phyloP scores from a whole-genome alignment of 1,140 invertebrate species.

The Drosophila auraria region DNA sequence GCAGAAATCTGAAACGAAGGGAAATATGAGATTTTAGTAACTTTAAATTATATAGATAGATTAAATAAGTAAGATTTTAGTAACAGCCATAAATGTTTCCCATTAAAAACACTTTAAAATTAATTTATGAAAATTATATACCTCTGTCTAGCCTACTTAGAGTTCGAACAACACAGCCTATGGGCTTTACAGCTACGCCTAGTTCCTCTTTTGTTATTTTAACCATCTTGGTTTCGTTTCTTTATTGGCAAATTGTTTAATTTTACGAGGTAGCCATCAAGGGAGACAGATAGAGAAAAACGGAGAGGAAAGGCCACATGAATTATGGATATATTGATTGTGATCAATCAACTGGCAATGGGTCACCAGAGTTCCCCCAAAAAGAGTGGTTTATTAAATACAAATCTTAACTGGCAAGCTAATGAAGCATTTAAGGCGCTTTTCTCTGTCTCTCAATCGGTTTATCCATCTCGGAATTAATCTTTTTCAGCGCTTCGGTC shows the following conservation, averaged over 20 bases:
- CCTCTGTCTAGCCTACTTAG: background rate
- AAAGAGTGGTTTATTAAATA: conserved; percentile 44
- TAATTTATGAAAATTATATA: conserved; percentile 25
- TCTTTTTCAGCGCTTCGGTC: conserved; percentile 58
- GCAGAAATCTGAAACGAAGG: background rate
- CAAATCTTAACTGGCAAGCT: conserved; percentile 32
- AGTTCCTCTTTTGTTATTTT: conserved; percentile 8
- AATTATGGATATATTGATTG: conserved; percentile 56
- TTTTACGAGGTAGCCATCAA: conserved; percentile 51
- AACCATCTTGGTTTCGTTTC: conserved; percentile 16
- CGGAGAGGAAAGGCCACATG: conserved; percentile 27
- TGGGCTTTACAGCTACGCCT: conserved; percentile 14
- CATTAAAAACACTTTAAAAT: conserved; percentile 3
- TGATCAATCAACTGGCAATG: conserved; percentile 64
- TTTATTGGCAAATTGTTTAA: conserved; percentile 46
- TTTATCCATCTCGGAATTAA: conserved; percentile 9
- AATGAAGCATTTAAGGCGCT: conserved; percentile 44
- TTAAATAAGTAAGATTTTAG: background rate
- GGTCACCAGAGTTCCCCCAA: conserved; percentile 23
- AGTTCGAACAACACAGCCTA: conserved; percentile 4
- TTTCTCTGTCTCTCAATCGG: background rate
- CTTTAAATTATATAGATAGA: background rate
- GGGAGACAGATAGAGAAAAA: conserved; percentile 11
- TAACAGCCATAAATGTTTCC: background rate
- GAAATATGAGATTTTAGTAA: background rate